These are phyloP conservation scores for Melospiza melodia DNA, from an alignment of 2,113 vertebrate species.

Conservation along the genomic window DNA sequence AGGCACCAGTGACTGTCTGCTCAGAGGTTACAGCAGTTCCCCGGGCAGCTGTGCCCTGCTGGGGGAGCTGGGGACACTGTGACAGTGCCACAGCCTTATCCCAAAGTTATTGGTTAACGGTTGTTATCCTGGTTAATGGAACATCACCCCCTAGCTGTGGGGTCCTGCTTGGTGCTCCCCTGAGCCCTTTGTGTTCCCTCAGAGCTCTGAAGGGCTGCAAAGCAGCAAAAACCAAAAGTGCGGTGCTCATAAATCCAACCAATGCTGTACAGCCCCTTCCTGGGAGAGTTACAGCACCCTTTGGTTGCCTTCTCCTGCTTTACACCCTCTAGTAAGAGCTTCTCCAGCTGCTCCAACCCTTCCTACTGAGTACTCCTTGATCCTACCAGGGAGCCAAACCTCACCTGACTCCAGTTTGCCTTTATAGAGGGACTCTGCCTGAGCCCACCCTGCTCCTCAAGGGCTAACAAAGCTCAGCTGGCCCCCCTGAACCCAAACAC, in stretches of 20 bases:
- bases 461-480: not conserved
- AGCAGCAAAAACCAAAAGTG: fast-evolving
- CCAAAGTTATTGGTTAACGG: not conserved
- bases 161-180: not conserved
- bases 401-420: fast-evolving
- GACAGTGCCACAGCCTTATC: not conserved
- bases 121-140: fast-evolving
- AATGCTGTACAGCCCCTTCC: not conserved
- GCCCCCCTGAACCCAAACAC: fast-evolving
- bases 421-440: not conserved
- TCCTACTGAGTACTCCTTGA: not conserved
- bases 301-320: not conserved
- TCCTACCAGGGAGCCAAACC: not conserved
- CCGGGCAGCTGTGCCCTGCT: not conserved
- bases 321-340: not conserved
- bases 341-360: not conserved
- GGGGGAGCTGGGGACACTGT: not conserved
- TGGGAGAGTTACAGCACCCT: not conserved
- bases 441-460: not conserved
- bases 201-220: not conserved
- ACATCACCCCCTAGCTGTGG: fast-evolving
- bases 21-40: not conserved
- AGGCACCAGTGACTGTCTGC: not conserved
- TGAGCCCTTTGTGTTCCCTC: fast-evolving
- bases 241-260: not conserved